A percentile compares a stretch with the other conserved stretches of the same genome.
Conservation (phyloP, 2,113 vertebrate species). For the Ammospiza caudacuta region DNA sequence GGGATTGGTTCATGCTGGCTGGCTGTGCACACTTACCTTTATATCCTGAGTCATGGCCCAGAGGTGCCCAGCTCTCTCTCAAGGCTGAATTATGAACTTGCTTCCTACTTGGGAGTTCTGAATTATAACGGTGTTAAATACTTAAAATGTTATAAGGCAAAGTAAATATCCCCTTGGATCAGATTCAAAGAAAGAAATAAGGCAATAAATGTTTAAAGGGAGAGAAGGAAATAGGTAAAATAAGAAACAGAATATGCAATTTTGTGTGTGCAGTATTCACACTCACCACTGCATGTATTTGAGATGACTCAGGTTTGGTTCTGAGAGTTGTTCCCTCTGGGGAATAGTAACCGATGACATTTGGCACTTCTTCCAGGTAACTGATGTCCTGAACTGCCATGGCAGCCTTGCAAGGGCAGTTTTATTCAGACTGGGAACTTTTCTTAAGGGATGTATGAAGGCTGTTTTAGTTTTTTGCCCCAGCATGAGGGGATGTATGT, state of each 20-base stretch:
- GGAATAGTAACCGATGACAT: not conserved
- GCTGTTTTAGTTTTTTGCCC: not conserved
- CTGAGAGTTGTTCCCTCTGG: not conserved
- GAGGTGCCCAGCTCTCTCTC: not conserved
- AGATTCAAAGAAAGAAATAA: not conserved
- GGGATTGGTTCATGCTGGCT: not conserved
- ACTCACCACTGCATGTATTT: not conserved
- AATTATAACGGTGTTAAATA: not conserved
- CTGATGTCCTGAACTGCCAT: not conserved
- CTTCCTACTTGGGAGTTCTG: slow-evolving; percentile 25
- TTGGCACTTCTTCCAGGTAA: not conserved
- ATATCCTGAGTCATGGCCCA: not conserved
- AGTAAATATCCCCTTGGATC: not conserved
- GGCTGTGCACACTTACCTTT: not conserved
- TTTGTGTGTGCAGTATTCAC: not conserved
- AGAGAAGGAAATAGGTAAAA: slow-evolving; percentile 2
- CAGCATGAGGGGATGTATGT: not conserved
- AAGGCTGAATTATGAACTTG: not conserved
- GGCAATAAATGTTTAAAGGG: not conserved
- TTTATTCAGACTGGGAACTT: not conserved
- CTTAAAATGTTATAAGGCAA: slow-evolving; percentile 9
- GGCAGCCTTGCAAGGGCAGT: not conserved
- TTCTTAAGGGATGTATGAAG: not conserved
- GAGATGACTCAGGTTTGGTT: not conserved
- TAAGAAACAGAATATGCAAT: not conserved